Base-by-base conservation (phyloP, 1,140 invertebrate genomes). In the Musca vetustissima region DNA sequence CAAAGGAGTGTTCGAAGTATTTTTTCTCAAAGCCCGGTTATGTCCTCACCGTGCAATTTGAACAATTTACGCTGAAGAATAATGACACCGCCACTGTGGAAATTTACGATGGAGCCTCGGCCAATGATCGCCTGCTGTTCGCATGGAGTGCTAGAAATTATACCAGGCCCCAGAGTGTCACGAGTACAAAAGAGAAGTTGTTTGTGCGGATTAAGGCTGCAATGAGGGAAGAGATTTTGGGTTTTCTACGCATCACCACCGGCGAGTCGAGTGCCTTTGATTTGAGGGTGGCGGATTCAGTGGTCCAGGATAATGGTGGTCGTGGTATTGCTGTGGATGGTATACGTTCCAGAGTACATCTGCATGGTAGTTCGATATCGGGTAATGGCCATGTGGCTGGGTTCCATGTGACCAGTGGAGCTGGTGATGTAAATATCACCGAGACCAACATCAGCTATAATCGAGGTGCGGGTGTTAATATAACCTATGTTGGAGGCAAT, bases 401-500 rank as follows among this genome's bases (percentile, higher is more conserved):
- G 2, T 85, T 98, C 8, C 93, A 97, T 75, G 88, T 98, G 4
- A 84, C 89, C 0, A 90, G 86, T 70, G 96, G 96, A 0, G 92
- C 90, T 1, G 93, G 94, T n/a, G 92, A 97, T 76, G 88, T 99
- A 0, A 96, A 98, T 75, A 87, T 99, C 2, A 97, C 96, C 6
- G 89, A 91, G 72, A 95, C 93, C 70, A 87, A 91, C 74, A 92
- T 99, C 48, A 90, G 89, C 1, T 92, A 95, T 73, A 99, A 99
- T 81, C 88, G 91, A 75, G 97, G 96, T 0, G 96, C 97, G 72
- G 92, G 93, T 2, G 85, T 94, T 4, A 97, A 97, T 74, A 91
- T 98, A 4, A 97, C 95, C 0, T 93, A 94, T 68, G 91, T 93
- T 1, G 96, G 96, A 1, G 96, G 97, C 3, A 91, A 90, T 70